phyloP scores from a whole-genome alignment of 2,113 vertebrate genomes.

The human (Homo sapiens) region GRCh38 chr2:204516501-204517000 shows the following conservation, averaged over 20 bases:
- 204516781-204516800: neutral
- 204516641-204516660: neutral
- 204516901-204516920: neutral
- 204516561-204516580: neutral
- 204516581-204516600: neutral
- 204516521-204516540: neutral
- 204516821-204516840: neutral
- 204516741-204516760: neutral
- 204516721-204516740: neutral
- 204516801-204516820: accelerated
- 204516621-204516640: neutral
- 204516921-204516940: neutral
- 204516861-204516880: neutral
- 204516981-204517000: neutral
- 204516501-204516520: neutral
- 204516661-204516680: neutral
- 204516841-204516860: neutral
- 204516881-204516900: neutral
- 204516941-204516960: neutral
- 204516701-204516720: neutral
- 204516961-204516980: neutral
- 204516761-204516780: neutral
- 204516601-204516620: neutral
- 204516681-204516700: neutral
- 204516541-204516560: neutral